These are phyloP conservation scores for Dynastes hyllus DNA, from an alignment of 2,888 invertebrate species.

Conservation along the genomic window DNA sequence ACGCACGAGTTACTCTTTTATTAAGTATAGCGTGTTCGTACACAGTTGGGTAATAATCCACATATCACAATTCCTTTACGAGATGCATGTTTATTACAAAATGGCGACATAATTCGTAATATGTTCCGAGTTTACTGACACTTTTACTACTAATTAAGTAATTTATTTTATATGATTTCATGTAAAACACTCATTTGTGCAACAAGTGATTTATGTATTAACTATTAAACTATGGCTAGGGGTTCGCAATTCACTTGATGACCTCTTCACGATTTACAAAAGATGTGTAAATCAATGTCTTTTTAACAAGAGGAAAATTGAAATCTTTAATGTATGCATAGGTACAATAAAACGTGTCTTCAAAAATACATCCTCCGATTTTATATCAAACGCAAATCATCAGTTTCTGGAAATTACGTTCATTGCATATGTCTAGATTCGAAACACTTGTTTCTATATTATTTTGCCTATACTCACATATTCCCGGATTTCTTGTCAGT, in stretches of 20 bases:
- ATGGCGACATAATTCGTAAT: constrained; percentile 37
- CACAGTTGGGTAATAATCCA: constrained; percentile 35
- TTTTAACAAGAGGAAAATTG: no score
- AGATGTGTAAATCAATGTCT: no score
- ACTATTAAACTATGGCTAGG: neutral
- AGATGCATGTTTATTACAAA: constrained; percentile 39
- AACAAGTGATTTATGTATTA: constrained; percentile 18
- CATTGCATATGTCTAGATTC: no score
- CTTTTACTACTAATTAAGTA: constrained; percentile 30
- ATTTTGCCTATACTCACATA: no score
- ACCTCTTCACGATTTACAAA: no score
- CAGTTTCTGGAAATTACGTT: no score
- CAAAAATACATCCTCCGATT: no score
- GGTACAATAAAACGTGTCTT: no score
- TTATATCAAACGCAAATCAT: no score
- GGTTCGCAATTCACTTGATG: neutral
- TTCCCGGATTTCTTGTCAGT: no score
- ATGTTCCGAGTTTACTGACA: constrained; percentile 27
- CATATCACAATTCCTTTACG: constrained; percentile 45
- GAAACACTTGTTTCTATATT: no score
- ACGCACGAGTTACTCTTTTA: constrained; percentile 46
- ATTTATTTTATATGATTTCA: constrained; percentile 33
- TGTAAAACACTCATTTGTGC: constrained; percentile 20
- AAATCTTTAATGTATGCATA: no score
- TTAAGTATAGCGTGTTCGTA: constrained; percentile 41